Conservation (phyloP, 2,888 invertebrate species). For the Allolobophora icterica region DNA sequence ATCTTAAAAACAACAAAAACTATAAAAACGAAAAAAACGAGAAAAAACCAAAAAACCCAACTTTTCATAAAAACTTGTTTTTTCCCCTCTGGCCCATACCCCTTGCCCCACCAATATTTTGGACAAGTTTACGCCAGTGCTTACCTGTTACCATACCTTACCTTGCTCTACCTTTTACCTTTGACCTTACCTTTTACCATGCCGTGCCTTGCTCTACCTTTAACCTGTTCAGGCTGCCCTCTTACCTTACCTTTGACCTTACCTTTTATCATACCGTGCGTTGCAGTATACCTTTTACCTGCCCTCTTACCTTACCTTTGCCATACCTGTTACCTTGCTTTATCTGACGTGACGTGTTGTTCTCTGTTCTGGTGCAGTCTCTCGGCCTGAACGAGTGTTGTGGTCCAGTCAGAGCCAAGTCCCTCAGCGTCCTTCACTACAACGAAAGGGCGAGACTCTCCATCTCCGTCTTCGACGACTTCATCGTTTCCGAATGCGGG, state of each 20-base stretch:
- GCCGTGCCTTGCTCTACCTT: not conserved
- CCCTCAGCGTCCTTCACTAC: constrained; percentile 23
- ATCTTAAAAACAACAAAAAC: too few relatives aligned
- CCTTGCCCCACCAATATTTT: too few relatives aligned
- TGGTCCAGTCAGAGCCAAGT: constrained; percentile 5
- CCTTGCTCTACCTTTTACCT: not conserved
- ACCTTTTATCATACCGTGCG: not conserved
- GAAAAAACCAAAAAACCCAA: too few relatives aligned
- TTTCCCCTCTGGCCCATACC: too few relatives aligned
- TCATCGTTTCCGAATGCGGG: not conserved
- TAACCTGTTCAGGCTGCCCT: not conserved
- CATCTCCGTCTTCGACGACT: constrained; percentile 20
- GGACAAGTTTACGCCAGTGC: too few relatives aligned
- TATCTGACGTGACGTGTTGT: not conserved
- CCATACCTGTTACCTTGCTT: not conserved
- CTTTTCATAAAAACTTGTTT: too few relatives aligned
- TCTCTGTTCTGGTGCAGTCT: not conserved
- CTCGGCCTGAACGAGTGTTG: not conserved
- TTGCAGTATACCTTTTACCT: not conserved
- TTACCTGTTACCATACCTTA: too few relatives aligned
- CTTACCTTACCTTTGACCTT: not conserved
- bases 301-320: too few relatives aligned
- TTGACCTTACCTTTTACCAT: not conserved
- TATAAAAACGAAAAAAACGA: too few relatives aligned
- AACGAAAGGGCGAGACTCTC: not conserved